Evolutionary conservation across 2,888 invertebrate species (phyloP).

Genomic region (Alsophila aescularia): DNA sequence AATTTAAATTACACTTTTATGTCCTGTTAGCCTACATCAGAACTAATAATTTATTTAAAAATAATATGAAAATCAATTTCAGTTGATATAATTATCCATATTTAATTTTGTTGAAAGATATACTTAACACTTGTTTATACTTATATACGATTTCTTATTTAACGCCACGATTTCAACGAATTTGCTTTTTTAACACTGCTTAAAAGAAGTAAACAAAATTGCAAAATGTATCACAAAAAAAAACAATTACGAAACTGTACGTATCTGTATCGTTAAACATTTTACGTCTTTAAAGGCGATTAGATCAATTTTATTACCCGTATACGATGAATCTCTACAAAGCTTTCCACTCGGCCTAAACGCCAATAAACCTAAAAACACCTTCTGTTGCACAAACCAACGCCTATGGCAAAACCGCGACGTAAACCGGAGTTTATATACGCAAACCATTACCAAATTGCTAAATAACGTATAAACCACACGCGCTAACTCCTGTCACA

Average conservation of each 20-base stretch:
- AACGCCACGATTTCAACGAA: background rate
- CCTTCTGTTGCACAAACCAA: constrained; percentile 76
- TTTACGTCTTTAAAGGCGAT: constrained; percentile 45
- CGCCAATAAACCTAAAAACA: constrained; percentile 79
- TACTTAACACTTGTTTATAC: too few relatives aligned
- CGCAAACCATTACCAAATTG: constrained; percentile 70
- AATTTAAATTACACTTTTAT: too few relatives aligned
- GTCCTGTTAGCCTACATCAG: too few relatives aligned
- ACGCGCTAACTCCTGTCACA: constrained; percentile 70
- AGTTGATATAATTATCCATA: too few relatives aligned
- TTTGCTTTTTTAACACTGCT: background rate
- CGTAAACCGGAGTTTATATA: constrained; percentile 70
- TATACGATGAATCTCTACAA: constrained; percentile 67
- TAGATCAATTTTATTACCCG: constrained; percentile 65
- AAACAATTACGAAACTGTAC: constrained; percentile 36
- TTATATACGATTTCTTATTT: too few relatives aligned
- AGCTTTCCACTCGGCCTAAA: constrained; percentile 75
- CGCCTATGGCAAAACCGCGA: constrained; percentile 75
- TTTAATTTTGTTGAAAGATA: too few relatives aligned
- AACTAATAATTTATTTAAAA: too few relatives aligned
- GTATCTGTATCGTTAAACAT: constrained; percentile 14
- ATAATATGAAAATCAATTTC: too few relatives aligned
- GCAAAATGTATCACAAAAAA: constrained; percentile 44
- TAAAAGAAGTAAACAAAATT: constrained; percentile 8
- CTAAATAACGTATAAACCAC: constrained; percentile 69